These are phyloP conservation scores for Chiloscyllium punctatum DNA, from an alignment of 2,797 vertebrate genomes.

Conservation along the genomic window DNA sequence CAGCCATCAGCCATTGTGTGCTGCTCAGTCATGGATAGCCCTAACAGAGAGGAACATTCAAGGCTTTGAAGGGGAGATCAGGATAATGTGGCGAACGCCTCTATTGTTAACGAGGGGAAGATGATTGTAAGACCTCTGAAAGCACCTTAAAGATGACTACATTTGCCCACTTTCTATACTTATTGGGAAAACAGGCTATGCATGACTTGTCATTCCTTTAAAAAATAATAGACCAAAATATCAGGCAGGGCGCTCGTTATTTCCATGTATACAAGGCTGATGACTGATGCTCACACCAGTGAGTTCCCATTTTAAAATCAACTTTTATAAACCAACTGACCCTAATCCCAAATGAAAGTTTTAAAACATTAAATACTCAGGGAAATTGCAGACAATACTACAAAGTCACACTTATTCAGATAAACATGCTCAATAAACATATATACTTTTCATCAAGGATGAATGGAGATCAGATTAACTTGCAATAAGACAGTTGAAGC, in stretches of 20 bases:
- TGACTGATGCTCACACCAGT: neutral
- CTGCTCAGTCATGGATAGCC: too few species aligned
- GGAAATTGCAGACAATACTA: too few species aligned
- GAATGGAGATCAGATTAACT: neutral
- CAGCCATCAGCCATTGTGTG: too few species aligned
- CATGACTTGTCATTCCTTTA: neutral
- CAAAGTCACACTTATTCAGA: too few species aligned
- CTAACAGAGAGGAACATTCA: neutral
- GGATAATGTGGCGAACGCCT: neutral
- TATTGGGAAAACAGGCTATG: neutral
- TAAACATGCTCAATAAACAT: neutral
- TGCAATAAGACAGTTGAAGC: neutral
- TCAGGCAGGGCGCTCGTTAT: neutral
- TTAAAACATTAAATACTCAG: too few species aligned
- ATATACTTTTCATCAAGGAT: neutral
- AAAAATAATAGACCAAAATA: neutral
- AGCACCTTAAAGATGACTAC: neutral
- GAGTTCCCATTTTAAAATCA: neutral
- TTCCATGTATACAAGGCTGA: neutral
- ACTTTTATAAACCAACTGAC: neutral
- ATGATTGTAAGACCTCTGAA: neutral
- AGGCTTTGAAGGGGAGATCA: neutral
- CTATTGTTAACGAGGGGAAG: neutral
- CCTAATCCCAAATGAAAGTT: too few species aligned
- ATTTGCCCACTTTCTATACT: neutral